Evolutionary conservation across 2,113 vertebrate species (phyloP).

Genomic region (Sorex fumeus): DNA sequence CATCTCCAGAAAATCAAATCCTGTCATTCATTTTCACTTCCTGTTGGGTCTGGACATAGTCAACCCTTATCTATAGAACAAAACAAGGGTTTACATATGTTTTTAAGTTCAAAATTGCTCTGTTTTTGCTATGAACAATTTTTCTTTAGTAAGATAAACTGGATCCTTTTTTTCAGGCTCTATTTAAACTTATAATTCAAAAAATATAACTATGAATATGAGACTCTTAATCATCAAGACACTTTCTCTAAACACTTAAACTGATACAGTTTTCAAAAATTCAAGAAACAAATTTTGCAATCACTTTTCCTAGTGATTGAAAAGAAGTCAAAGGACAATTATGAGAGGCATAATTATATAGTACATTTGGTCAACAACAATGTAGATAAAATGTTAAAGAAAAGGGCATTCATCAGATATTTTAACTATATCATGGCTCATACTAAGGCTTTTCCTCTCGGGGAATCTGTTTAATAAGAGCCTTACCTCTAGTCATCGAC

Average conservation of each 20-base stretch:
- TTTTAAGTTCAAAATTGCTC: neutral
- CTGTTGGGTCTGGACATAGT: neutral
- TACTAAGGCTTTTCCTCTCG: neutral
- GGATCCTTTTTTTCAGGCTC: constrained; percentile 27
- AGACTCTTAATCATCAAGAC: constrained; percentile 73
- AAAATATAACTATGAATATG: constrained; percentile 61
- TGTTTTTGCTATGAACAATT: constrained; percentile 31
- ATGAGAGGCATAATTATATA: constrained; percentile 72
- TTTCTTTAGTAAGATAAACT: constrained; percentile 48
- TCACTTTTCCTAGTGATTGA: constrained; percentile 79
- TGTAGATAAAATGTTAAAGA: constrained; percentile 58
- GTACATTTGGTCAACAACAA: constrained; percentile 63
- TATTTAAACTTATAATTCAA: constrained; percentile 72
- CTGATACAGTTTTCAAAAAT: constrained; percentile 82
- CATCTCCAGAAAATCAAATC: neutral
- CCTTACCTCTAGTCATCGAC: neutral
- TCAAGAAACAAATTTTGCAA: constrained; percentile 81
- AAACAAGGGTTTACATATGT: neutral
- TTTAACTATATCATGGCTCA: neutral
- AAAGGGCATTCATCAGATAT: neutral
- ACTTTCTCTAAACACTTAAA: constrained; percentile 71
- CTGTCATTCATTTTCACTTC: neutral
- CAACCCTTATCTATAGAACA: neutral
- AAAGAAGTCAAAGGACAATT: constrained; percentile 74
- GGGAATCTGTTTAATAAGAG: neutral